These are phyloP conservation scores for Lasioglossum figueresi DNA, from an alignment of 2,888 invertebrate genomes.

Conservation along the genomic window DNA sequence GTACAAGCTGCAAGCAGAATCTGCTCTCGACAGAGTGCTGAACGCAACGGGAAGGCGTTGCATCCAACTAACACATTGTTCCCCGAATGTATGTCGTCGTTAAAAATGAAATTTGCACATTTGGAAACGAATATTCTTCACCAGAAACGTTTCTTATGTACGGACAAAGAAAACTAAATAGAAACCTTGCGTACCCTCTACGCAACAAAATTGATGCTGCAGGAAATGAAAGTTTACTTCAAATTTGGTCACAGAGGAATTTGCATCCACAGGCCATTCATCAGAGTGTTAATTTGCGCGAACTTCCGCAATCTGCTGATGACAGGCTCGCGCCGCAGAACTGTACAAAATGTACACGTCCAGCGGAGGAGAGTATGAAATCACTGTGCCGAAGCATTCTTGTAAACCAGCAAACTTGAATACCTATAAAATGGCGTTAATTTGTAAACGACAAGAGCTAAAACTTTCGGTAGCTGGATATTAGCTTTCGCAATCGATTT, in stretches of 20 bases:
- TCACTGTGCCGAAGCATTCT: not conserved
- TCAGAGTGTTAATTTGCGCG: not conserved
- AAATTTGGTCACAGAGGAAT: not conserved
- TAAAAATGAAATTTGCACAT: not conserved
- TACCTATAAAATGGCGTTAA: not conserved
- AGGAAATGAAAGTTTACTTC: slow-evolving; percentile 1
- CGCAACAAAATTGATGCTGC: not conserved
- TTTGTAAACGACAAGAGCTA: not conserved
- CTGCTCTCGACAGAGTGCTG: not conserved
- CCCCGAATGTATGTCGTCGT: not conserved
- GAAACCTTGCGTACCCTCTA: not conserved
- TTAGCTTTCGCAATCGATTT: too few species aligned
- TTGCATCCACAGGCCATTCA: not conserved
- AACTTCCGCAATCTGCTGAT: not conserved
- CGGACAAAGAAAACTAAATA: not conserved
- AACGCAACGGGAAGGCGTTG: not conserved
- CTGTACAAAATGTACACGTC: not conserved
- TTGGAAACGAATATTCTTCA: not conserved
- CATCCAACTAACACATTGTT: not conserved
- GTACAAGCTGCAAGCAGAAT: not conserved
- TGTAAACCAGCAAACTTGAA: not conserved
- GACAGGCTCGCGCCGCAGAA: not conserved
- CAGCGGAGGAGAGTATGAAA: not conserved
- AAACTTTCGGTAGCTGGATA: not conserved
- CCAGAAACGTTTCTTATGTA: not conserved